Base-by-base conservation (phyloP, 2,888 invertebrate species). In the Perdita meconis region DNA sequence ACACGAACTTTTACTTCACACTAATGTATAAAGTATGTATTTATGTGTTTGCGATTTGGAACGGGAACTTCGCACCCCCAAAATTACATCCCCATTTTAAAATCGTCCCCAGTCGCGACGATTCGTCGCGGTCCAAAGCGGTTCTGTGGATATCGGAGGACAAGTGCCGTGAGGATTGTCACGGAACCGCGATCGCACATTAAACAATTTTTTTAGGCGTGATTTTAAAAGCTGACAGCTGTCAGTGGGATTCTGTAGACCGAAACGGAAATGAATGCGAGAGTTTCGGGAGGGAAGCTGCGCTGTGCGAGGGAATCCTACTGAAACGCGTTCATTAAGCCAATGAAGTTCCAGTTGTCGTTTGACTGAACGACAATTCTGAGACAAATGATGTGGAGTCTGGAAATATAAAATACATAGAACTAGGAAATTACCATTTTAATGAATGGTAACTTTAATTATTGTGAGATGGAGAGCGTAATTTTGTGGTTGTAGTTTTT, bases 201-300 rank as follows among this genome's bases (percentile, higher is more conserved):
- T 84, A 83, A 71, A 70, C 79, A 76, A 86, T 86, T 89, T 89
- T 88, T 90, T 89, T 83, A 64, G 65, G 83, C 84, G 81, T 89
- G 89, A 88, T 90, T 91, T 89, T 89, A 88, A 88, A 89, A 88
- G 87, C 81, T 90, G 92, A 91, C 91, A 91, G 90, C 91, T 92
- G 92, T 90, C 91, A 81, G 68, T 78, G n/a, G 69, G 65, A 82
- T 53, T 88, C 89, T 90, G 88, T 90, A 87, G 88, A 89, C 88
- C 90, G 91, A 84, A 89, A 91, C 90, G 61, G 12, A 22, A 26
- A 30, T 22, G 50, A 16, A 50, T 36, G 22, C 50, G 44, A 16
- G 24, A 12, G 38, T 10, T 19, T 59, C 1, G 24, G 16, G 24
- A 3, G 10, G 4, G 8, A 30, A 22, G 40, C n/a, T 53, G n/a